phyloP scores from a whole-genome alignment of 2,888 invertebrate genomes.

The Drosophila longiperda region DNA sequence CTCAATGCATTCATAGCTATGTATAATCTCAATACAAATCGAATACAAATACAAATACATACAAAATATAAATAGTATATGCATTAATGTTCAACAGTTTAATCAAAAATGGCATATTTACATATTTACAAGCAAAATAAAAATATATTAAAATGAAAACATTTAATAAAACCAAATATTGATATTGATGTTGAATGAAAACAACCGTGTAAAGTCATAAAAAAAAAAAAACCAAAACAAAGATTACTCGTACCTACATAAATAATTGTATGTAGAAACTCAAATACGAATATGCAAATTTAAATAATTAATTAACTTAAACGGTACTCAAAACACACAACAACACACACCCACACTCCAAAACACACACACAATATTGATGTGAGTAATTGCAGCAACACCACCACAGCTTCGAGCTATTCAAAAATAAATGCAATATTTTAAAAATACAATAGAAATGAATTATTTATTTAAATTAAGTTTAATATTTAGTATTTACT shows the following conservation, averaged over 20 bases:
- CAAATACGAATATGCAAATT: slow-evolving; percentile 53
- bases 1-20: slow-evolving; percentile 50
- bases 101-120: slow-evolving; percentile 62
- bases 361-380: slow-evolving; percentile 40
- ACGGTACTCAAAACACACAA: slow-evolving; percentile 28
- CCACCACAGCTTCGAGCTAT: slow-evolving; percentile 78
- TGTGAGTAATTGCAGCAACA: slow-evolving; percentile 68
- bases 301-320: slow-evolving; percentile 61
- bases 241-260: slow-evolving; percentile 61
- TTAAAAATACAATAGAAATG: slow-evolving; percentile 61
- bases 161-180: slow-evolving; percentile 48
- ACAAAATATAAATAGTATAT: slow-evolving; percentile 54
- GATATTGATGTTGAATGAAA: slow-evolving; percentile 66
- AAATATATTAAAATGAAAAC: slow-evolving; percentile 28
- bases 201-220: slow-evolving; percentile 71
- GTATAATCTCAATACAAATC: slow-evolving; percentile 42
- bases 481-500: not conserved
- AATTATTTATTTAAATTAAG: not conserved
- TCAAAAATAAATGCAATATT: slow-evolving; percentile 78
- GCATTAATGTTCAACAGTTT: slow-evolving; percentile 67
- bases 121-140: slow-evolving; percentile 55
- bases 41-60: slow-evolving; percentile 29
- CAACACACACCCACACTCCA: slow-evolving; percentile 12
- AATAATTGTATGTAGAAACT: slow-evolving; percentile 63
- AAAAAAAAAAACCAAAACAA: slow-evolving; percentile 24